phyloP scores from a whole-genome alignment of 2,113 vertebrate species.

The Pavo muticus region DNA sequence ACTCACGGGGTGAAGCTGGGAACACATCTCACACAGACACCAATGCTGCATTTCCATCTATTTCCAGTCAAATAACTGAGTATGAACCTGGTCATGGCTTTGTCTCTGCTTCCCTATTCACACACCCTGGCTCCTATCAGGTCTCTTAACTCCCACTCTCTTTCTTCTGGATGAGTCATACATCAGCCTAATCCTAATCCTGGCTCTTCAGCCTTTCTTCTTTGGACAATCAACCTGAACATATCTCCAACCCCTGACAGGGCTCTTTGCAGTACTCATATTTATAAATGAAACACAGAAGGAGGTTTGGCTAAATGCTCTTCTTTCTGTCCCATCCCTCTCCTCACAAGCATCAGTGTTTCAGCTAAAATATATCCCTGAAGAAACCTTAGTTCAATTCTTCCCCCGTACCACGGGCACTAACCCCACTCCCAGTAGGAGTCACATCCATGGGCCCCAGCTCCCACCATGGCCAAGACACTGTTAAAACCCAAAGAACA shows the following conservation, averaged over 20 bases:
- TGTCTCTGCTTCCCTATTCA: not conserved
- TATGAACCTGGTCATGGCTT: not conserved
- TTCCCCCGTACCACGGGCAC: not conserved
- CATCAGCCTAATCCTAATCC: not conserved
- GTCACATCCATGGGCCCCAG: not conserved
- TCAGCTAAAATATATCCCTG: not conserved
- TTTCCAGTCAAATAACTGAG: not conserved
- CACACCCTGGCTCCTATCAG: not conserved
- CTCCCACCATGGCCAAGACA: not conserved
- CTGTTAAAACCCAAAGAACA: not conserved
- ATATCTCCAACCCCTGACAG: not conserved
- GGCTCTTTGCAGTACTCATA: not conserved
- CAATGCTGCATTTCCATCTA: not conserved
- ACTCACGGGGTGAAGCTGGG: rapidly evolving
- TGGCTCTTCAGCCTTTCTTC: not conserved
- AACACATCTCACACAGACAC: not conserved
- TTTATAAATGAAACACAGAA: not conserved
- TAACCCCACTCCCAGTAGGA: rapidly evolving
- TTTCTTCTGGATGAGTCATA: not conserved
- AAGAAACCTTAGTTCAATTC: not conserved
- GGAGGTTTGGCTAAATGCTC: not conserved
- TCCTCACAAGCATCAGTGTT: not conserved
- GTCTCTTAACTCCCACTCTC: not conserved
- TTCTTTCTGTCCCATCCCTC: not conserved
- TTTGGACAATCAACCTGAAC: not conserved